Percentiles rank a stretch among this genome's conserved stretches.
Conservation (phyloP, 2,888 invertebrate genomes). For the Dryadula phaetusa region DNA sequence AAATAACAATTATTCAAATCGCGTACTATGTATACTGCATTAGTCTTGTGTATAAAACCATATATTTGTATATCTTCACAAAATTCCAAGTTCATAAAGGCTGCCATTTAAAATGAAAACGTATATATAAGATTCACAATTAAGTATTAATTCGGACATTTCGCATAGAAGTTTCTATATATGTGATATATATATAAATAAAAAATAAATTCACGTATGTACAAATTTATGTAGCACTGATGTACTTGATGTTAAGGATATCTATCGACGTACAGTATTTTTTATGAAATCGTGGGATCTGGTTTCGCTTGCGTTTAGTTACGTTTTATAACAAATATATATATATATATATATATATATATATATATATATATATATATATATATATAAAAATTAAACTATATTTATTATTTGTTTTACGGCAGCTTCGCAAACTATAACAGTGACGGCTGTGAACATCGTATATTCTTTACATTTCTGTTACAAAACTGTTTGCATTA, state of each 20-base stretch:
- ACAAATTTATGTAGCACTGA: slow-evolving; percentile 59
- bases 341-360: no score
- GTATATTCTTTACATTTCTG: not conserved
- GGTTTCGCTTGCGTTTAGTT: slow-evolving; percentile 27
- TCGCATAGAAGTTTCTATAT: slow-evolving; percentile 53
- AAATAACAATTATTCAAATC: slow-evolving; percentile 31
- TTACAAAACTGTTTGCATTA: not conserved
- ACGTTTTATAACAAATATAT: not conserved
- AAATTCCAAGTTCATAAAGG: slow-evolving; percentile 38
- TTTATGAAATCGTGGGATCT: slow-evolving; percentile 43
- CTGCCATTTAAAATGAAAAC: slow-evolving; percentile 45
- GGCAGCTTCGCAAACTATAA: no score
- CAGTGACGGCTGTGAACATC: no score
- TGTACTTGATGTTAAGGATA: slow-evolving; percentile 50
- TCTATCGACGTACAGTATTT: slow-evolving; percentile 37
- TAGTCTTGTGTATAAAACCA: slow-evolving; percentile 16
- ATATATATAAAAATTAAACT: no score
- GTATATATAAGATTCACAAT: slow-evolving; percentile 35
- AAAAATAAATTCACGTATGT: slow-evolving; percentile 59
- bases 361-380: no score
- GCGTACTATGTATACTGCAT: slow-evolving; percentile 23
- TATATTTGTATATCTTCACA: slow-evolving; percentile 22
- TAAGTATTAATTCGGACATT: slow-evolving; percentile 47
- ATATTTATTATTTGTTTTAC: no score
- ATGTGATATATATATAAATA: slow-evolving; percentile 60